Evolutionary conservation across 2,888 invertebrate species (phyloP).

Genomic region (Megalurothrips usitatus): DNA sequence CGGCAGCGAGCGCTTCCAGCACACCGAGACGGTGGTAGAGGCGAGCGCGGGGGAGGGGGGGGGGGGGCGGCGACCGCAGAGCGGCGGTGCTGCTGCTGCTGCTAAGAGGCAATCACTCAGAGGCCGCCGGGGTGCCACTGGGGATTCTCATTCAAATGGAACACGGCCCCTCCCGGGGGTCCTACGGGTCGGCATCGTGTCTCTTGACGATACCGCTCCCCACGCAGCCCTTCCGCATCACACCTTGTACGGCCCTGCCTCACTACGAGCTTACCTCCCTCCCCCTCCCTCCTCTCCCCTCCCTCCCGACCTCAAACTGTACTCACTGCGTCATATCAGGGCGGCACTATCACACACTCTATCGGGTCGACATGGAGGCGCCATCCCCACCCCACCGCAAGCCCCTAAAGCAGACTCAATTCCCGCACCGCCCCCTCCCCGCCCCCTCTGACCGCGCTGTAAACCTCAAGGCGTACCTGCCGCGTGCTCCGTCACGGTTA

Average conservation of each 20-base stretch:
- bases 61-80: too few relatives aligned
- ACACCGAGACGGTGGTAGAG: too few relatives aligned
- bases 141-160: constrained; percentile 9
- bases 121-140: neutral
- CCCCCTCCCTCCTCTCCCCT: too few relatives aligned
- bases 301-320: neutral
- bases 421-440: neutral
- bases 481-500: too few relatives aligned
- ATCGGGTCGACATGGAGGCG: neutral
- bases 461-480: too few relatives aligned
- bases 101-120: constrained; percentile 22
- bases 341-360: neutral
- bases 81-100: too few relatives aligned
- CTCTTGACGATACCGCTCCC: neutral
- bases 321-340: neutral
- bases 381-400: neutral
- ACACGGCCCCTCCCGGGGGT: neutral
- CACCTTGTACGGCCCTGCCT: neutral
- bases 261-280: neutral
- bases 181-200: neutral
- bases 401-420: neutral
- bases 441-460: neutral
- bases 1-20: too few relatives aligned
- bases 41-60: too few relatives aligned
- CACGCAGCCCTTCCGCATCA: neutral